Conservation (phyloP, 2,113 vertebrate species). For the Amazona vittata region DNA sequence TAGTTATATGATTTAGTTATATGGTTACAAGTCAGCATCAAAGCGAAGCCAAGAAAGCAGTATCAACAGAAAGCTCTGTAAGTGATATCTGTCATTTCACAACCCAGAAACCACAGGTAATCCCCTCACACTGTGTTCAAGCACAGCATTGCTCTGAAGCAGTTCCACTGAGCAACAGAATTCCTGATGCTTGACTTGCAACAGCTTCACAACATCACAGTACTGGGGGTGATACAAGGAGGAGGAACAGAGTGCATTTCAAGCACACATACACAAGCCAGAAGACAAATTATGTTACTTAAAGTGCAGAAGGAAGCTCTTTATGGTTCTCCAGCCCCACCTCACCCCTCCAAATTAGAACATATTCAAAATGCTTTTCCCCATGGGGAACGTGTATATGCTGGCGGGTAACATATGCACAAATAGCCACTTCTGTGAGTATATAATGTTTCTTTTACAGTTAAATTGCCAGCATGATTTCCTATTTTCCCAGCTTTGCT, state of each 20-base stretch:
- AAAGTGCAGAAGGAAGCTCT: not conserved
- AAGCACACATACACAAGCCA: not conserved
- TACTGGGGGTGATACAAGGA: not conserved
- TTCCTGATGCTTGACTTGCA: not conserved
- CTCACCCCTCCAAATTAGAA: not conserved
- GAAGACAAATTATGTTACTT: not conserved
- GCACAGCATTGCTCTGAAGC: not conserved
- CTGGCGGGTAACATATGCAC: not conserved
- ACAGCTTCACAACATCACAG: not conserved
- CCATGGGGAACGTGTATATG: not conserved
- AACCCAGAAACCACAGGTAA: conserved; percentile 9
- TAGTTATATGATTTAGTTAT: not conserved
- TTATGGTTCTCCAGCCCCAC: not conserved
- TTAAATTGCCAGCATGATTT: not conserved
- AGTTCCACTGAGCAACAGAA: not conserved
- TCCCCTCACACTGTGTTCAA: not conserved
- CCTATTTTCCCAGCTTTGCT: not conserved
- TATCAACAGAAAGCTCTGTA: not conserved
- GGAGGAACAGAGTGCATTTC: not conserved
- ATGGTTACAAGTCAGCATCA: not conserved
- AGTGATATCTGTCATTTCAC: not conserved
- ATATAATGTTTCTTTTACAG: not conserved
- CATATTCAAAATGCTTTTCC: not conserved
- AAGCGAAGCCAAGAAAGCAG: not conserved
- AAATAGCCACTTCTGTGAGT: not conserved